A percentile compares a stretch with the other conserved stretches of the same genome.
Conservation (phyloP, 2,113 vertebrate genomes). For the Eulemur macaco region DNA sequence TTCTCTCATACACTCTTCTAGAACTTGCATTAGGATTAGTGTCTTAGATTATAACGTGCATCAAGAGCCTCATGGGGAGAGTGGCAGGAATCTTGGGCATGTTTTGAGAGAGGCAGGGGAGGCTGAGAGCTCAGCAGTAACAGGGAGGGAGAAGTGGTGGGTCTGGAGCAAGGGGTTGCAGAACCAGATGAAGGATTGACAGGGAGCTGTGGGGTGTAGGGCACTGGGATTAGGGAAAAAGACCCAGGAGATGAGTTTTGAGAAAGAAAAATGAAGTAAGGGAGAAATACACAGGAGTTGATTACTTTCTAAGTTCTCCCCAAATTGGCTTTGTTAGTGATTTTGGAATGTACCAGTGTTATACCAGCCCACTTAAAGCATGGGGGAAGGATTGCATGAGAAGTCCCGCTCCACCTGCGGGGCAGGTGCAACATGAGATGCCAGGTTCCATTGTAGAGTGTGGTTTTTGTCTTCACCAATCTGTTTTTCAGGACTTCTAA, state of each 20-base stretch:
- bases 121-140: not conserved
- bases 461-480: slow-evolving; percentile 28
- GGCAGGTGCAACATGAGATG: not conserved
- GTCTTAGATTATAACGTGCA: not conserved
- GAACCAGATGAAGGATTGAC: not conserved
- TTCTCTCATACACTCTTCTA: not conserved
- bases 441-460: not conserved
- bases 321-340: not conserved
- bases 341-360: slow-evolving; percentile 30
- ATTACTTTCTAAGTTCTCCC: not conserved
- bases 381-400: not conserved
- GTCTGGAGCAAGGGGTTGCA: not conserved
- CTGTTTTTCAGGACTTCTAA: not conserved
- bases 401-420: not conserved
- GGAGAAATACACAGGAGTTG: not conserved
- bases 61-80: not conserved
- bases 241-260: not conserved
- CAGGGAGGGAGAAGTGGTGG: not conserved
- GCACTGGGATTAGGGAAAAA: not conserved
- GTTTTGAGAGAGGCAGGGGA: not conserved
- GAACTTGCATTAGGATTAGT: not conserved
- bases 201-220: not conserved
- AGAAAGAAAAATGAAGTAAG: not conserved
- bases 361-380: not conserved
- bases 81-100: not conserved